phyloP scores from a whole-genome alignment of 2,888 invertebrate genomes.

The Biston betularia region DNA sequence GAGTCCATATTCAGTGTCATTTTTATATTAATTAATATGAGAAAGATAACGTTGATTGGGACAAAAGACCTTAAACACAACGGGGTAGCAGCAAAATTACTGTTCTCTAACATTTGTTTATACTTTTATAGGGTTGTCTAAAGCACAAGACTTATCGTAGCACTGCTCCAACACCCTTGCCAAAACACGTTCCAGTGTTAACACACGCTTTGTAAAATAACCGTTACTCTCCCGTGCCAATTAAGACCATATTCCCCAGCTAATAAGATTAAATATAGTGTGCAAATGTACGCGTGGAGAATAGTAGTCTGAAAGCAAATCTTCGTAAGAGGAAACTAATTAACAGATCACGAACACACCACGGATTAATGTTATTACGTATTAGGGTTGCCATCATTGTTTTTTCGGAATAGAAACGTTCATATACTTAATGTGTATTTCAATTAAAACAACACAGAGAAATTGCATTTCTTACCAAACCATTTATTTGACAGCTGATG shows the following conservation, averaged over 20 bases:
- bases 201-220: slow-evolving; percentile 35
- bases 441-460: too few relatives aligned
- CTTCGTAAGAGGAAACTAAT: slow-evolving; percentile 69
- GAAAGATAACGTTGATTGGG: too few relatives aligned
- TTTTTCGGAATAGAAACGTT: not conserved
- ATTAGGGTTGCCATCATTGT: slow-evolving; percentile 29
- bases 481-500: too few relatives aligned
- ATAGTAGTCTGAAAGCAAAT: slow-evolving; percentile 53
- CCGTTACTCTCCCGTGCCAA: not conserved
- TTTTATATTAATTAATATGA: too few relatives aligned
- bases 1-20: too few relatives aligned
- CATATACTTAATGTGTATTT: too few relatives aligned
- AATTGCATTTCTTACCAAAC: too few relatives aligned
- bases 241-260: slow-evolving; percentile 21
- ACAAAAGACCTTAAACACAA: too few relatives aligned
- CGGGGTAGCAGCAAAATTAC: too few relatives aligned
- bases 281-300: slow-evolving; percentile 15
- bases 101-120: too few relatives aligned
- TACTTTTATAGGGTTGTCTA: not conserved
- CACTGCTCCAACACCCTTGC: slow-evolving; percentile 18
- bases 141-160: slow-evolving; percentile 10
- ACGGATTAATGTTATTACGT: slow-evolving; percentile 66
- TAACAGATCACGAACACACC: slow-evolving; percentile 68
- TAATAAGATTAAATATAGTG: slow-evolving; percentile 29
- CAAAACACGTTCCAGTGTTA: slow-evolving; percentile 39